Base-by-base conservation (phyloP, 2,888 invertebrate species). In the Elmis aenea region DNA sequence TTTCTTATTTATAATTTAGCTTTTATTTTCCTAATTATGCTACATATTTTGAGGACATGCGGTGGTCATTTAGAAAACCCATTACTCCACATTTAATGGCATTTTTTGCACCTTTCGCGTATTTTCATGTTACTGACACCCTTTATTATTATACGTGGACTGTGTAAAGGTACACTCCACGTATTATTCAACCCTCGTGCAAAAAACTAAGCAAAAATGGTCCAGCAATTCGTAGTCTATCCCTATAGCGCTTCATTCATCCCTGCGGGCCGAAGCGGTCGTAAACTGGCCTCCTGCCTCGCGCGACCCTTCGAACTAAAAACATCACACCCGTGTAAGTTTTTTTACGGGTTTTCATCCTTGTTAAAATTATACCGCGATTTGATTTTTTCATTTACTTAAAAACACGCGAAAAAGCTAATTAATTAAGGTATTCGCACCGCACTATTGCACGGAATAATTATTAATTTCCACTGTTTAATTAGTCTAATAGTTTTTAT, bases 191-290 rank as follows among this genome's bases (percentile, higher is more conserved):
- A 59, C 58, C 59, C 58, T 55, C 51, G 52, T 52, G 52, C 49
- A 48, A 59, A 63, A 62, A 63, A 62, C 62, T 61, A 63, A 63
- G 62, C 63, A 61, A 58, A 61, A 64, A 62, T 57, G 54, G 52
- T 48, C 50, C 49, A 40, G 61, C 64, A 64, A 65, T 65, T 65
- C 64, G 59, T 62, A 62, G 60, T 61, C 62, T 58, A 58, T 58
- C 59, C 62, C 61, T 55, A 55, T 54, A 56, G 59, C 61, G 55
- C 58, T 62, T 64, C 64, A 64, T 64, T 62, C 61, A 62, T 66
- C 65, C 65, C 65, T 52, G 44, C 59, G 63, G 64, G 59, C 61
- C 57, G 54, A 46, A 52, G 45, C 52, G 54, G 56, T 59, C 61
- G 61, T 64, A 64, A 64, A 64, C 56, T 55, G 55, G 54, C 48